Base-by-base conservation (phyloP, 2,113 vertebrate genomes). In the Calyptommatus sinebrachiatus region DNA sequence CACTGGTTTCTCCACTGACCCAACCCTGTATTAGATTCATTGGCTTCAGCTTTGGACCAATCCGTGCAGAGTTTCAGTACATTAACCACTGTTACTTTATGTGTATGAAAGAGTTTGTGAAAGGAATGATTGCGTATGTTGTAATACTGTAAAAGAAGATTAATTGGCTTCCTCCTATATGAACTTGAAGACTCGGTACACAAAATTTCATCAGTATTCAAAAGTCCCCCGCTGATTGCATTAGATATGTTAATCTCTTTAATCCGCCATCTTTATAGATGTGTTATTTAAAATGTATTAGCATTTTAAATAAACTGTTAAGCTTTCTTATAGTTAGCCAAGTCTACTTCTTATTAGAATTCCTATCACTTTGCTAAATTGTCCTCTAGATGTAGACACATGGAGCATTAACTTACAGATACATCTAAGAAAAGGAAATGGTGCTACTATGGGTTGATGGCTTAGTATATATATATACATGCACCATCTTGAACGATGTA, bases 41-140 rank as follows among this genome's bases (percentile, higher is more conserved):
- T 83, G 79, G 83, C 88, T 90, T 86, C 1, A 88, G 80, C 88
- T 91, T 83, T 91, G 91, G 89, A 93, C 92, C 92, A 93, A 93
- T 79, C 53, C 53, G 76, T 83, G 85, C 82, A 73, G 6, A 6
- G 86, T 79, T 7, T 81, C 76, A 73, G 71, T 84, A 83, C 80
- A 35, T 57, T 83, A 63, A 87, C 86, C 73, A 79, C 76, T 85
- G 84, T 91, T 87, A 89, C 85, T 83, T 83, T 89, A 86, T 68
- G 84, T 76, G 8, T 69, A 80, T 84, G 24, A 26, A 48, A 53
- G 63, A 24, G 26, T 45, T 31, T 22, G 79, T 57, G 18, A 57
- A 57, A 57, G 53, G 53, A 18, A 57, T 18, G 14, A 18, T 16
- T 35, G 50, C n/a, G 46, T 78, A 35, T 85, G 66, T 65, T 57